Evolutionary conservation across 2,113 vertebrate species (phyloP).

Genomic region (Oplegnathus fasciatus): DNA sequence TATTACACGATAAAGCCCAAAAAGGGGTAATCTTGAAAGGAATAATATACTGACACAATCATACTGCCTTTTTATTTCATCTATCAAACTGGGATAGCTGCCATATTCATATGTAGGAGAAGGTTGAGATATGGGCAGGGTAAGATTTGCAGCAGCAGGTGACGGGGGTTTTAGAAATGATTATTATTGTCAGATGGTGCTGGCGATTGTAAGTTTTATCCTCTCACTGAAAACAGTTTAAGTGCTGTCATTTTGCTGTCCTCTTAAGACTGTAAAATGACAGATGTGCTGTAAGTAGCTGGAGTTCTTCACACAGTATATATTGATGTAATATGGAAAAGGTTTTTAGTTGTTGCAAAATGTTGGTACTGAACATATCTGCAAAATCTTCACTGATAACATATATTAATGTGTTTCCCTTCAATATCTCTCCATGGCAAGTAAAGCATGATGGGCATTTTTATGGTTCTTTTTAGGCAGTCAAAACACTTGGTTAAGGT

Average conservation of each 20-base stretch:
- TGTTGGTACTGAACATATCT: too few relatives aligned
- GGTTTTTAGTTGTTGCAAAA: too few relatives aligned
- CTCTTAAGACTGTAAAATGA: conserved; percentile 18
- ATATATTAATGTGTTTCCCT: too few relatives aligned
- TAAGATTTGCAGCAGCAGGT: conserved; percentile 33
- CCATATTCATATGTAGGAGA: conserved; percentile 17
- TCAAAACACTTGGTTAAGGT: too few relatives aligned
- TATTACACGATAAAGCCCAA: conserved; percentile 31
- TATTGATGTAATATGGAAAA: too few relatives aligned
- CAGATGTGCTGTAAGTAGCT: conserved; percentile 14
- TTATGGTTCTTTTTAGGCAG: too few relatives aligned
- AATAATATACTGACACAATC: conserved; percentile 53
- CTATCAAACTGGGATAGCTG: conserved; percentile 48
- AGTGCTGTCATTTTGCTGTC: conserved; percentile 23
- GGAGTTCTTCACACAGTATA: not conserved
- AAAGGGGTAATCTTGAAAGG: conserved; percentile 23
- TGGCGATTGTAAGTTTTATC: conserved; percentile 31
- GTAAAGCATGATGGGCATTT: too few relatives aligned
- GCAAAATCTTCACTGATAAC: too few relatives aligned
- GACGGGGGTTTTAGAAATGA: conserved; percentile 31
- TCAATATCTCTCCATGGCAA: too few relatives aligned
- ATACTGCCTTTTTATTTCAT: conserved; percentile 49
- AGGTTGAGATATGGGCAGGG: conserved; percentile 9
- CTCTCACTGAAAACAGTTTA: conserved; percentile 24
- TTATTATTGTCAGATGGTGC: conserved; percentile 26